Evolutionary conservation across 1,140 invertebrate genomes (phyloP), one percentile per base, ranked within the genome.

Genomic region (Ceratina calcarata): DNA sequence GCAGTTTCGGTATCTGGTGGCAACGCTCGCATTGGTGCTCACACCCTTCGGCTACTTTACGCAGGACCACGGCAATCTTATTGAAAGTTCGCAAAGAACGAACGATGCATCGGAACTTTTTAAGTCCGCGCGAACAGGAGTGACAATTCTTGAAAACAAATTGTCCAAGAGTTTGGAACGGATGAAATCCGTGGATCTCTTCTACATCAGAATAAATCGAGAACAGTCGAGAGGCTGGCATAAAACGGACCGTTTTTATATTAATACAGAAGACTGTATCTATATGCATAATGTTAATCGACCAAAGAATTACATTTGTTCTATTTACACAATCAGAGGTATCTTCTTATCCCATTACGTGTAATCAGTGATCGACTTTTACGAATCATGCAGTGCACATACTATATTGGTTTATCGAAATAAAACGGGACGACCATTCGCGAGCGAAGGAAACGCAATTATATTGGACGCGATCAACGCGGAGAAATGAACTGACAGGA

Each of bases 21-120:
- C 64, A 15, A 57, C 55, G 49, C 57, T 49, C 20, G 55, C 66
- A 55, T 62, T 49, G 27, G 37, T 45, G 37, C 37, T 45, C 37
- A 45, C 37, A 45, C 37, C 37, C 68, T 55, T 57, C 78, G 65
- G 79, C 74, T 67, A 53, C 64, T 77, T 80, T 84, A 32, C 78
- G 64, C 32, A 16, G 45, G 37, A 37, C 72, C 55, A 45, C 72
- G 82, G 49, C 51, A 73, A 84, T 84, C 84, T 87, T 86, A 84
- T 84, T 84, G 84, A 84, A 86, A 87, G 64, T 87, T 87, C 78
- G n/a, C 24, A 10, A n/a, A 16, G 12, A 1, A 13, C 22, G 10
- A 27, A 55, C 49, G 49, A 18, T 68, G 51, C 24, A 24, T 18
- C 4, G 67, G 13, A 68, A 76, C 15, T 68, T 76, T 16, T 13